Percentiles rank a stretch among this genome's conserved stretches.
Conservation (phyloP, 2,888 invertebrate genomes). For the Phorcus lineatus region DNA sequence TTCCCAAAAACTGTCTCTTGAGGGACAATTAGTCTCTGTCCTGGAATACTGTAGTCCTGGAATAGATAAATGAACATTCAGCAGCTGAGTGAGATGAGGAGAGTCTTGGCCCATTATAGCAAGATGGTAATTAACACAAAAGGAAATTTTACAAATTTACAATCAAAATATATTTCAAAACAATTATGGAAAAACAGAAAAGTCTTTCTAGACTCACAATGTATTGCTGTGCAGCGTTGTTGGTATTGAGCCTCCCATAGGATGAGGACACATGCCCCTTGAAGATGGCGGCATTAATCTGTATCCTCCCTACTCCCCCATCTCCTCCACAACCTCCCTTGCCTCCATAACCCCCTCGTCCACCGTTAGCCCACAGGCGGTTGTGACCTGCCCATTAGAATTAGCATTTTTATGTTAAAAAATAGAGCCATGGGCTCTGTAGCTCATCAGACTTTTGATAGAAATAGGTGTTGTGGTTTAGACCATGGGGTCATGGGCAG, state of each 20-base stretch:
- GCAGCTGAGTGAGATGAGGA: background rate
- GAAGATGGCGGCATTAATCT: conserved; percentile 51
- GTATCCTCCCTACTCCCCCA: conserved; percentile 54
- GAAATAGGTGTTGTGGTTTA: too few species aligned
- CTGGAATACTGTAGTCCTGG: conserved; percentile 58
- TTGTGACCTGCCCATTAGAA: conserved; percentile 44
- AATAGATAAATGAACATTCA: background rate
- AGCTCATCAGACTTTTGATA: too few species aligned
- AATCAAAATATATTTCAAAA: too few species aligned
- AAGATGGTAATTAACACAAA: too few species aligned
- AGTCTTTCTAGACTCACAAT: too few species aligned
- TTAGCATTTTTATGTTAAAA: too few species aligned
- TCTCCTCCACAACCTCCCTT: conserved; percentile 48
- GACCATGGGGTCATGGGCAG: too few species aligned
- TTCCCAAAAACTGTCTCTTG: conserved; percentile 49
- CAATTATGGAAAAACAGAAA: too few species aligned
- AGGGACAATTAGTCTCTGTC: conserved; percentile 53
- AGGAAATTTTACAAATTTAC: too few species aligned
- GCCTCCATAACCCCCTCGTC: conserved; percentile 50
- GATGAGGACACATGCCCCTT: conserved; percentile 38
- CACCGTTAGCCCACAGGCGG: conserved; percentile 50
- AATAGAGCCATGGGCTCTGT: too few species aligned
- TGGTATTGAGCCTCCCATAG: conserved; percentile 31
- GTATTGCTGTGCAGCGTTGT: conserved; percentile 22
- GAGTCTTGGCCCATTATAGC: too few species aligned